Evolutionary conservation across 2,888 invertebrate genomes (phyloP).

Genomic region (Flexamia atlantica): DNA sequence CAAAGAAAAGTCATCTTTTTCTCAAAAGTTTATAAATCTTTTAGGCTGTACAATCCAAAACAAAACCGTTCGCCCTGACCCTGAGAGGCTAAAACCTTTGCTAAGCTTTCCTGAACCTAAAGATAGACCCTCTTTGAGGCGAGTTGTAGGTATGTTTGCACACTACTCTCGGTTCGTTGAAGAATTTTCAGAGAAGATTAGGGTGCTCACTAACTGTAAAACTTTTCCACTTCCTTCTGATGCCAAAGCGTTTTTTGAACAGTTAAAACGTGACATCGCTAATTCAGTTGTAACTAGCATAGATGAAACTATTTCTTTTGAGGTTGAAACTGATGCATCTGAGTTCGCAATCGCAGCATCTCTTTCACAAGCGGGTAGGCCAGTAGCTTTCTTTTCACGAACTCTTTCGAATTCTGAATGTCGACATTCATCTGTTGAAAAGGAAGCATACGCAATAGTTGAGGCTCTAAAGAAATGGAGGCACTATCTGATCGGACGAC

Average conservation of each 20-base stretch:
- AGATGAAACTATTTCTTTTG: slow-evolving; percentile 43
- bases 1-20: too few relatives aligned
- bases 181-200: not conserved
- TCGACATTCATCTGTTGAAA: slow-evolving; percentile 66
- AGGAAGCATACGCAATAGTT: slow-evolving; percentile 68
- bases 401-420: slow-evolving; percentile 63
- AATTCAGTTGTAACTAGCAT: slow-evolving; percentile 1
- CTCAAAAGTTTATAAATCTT: too few relatives aligned
- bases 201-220: not conserved
- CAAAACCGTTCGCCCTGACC: too few relatives aligned
- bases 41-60: too few relatives aligned
- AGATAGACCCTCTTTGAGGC: too few relatives aligned
- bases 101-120: too few relatives aligned
- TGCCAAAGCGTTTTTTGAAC: not conserved
- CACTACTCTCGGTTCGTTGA: not conserved
- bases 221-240: not conserved
- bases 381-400: slow-evolving; percentile 64
- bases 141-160: too few relatives aligned
- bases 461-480: slow-evolving; percentile 63
- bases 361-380: slow-evolving; percentile 63
- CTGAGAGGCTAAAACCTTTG: too few relatives aligned
- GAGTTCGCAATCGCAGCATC: slow-evolving; percentile 63
- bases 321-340: slow-evolving; percentile 66
- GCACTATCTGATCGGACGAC: not conserved
- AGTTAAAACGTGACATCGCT: slow-evolving; percentile 2